Percentiles rank a stretch among this genome's conserved stretches.
Conservation (phyloP, 2,113 vertebrate species). For the Scopus umbretta region DNA sequence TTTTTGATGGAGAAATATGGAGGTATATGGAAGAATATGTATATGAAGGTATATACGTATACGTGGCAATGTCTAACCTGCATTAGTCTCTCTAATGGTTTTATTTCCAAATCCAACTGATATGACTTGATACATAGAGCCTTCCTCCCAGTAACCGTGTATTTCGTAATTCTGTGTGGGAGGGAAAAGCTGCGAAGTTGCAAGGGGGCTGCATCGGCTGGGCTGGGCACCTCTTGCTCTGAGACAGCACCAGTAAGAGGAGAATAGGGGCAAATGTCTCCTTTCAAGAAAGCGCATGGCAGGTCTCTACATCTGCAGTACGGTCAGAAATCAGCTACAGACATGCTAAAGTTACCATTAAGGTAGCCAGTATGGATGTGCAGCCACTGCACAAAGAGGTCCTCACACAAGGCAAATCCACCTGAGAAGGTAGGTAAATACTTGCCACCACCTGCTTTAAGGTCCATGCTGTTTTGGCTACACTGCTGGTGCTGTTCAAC, state of each 20-base stretch:
- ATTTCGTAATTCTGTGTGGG: not conserved
- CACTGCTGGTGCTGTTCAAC: not conserved
- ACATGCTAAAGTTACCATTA: not conserved
- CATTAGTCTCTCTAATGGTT: not conserved
- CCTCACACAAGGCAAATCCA: not conserved
- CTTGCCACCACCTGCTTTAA: not conserved
- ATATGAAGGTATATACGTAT: not conserved
- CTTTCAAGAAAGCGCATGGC: not conserved
- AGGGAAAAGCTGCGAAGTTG: not conserved
- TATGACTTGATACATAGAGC: not conserved
- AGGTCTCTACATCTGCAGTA: not conserved
- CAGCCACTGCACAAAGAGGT: not conserved
- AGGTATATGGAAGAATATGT: not conserved
- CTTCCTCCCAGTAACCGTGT: not conserved
- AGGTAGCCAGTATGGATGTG: not conserved
- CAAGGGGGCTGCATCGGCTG: not conserved
- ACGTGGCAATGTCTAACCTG: not conserved
- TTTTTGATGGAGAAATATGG: not conserved
- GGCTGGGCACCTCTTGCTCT: not conserved
- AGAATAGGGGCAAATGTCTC: not conserved
- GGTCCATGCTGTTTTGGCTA: not conserved
- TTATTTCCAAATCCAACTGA: not conserved
- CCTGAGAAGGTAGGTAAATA: not conserved
- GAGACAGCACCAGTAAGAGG: not conserved
- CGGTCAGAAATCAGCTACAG: not conserved